Conservation (phyloP, 2,797 vertebrate species). For the Fistularia commersonii region DNA sequence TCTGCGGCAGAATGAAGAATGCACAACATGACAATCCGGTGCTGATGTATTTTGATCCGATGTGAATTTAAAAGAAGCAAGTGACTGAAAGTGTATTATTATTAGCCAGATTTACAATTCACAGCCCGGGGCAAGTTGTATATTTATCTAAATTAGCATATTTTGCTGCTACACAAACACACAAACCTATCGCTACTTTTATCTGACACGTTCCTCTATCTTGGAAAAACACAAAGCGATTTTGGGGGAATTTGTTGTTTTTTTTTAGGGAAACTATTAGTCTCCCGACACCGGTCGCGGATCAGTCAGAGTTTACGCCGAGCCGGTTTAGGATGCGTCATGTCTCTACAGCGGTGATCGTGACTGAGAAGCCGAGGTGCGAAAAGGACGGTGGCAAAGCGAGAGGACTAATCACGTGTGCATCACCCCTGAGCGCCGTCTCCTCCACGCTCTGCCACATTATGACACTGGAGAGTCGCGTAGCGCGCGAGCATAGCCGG, state of each 20-base stretch:
- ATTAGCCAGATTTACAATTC: conserved; percentile 64
- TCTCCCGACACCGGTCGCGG: conserved; percentile 18
- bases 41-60: conserved; percentile 60
- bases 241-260: conserved; percentile 17
- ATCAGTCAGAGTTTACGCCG: conserved; percentile 27
- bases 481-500: conserved; percentile 57
- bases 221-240: conserved; percentile 28
- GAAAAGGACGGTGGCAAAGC: conserved; percentile 49
- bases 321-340: conserved; percentile 38
- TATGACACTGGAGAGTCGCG: conserved; percentile 52
- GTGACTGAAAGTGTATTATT: conserved; percentile 57
- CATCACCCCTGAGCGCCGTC: conserved; percentile 54
- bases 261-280: conserved; percentile 16
- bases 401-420: conserved; percentile 56
- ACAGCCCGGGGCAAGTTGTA: conserved; percentile 64
- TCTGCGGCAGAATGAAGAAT: conserved; percentile 47
- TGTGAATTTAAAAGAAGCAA: conserved; percentile 60
- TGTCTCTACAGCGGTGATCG: conserved; percentile 35
- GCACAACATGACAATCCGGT: conserved; percentile 57
- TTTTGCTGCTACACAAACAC: conserved; percentile 41
- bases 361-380: conserved; percentile 42
- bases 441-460: conserved; percentile 48
- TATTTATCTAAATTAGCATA: conserved; percentile 71
- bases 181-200: conserved; percentile 12
- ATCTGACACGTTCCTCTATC: conserved; percentile 26